phyloP scores from a whole-genome alignment of 2,888 invertebrate species.

The Habroteleia sp. region DNA sequence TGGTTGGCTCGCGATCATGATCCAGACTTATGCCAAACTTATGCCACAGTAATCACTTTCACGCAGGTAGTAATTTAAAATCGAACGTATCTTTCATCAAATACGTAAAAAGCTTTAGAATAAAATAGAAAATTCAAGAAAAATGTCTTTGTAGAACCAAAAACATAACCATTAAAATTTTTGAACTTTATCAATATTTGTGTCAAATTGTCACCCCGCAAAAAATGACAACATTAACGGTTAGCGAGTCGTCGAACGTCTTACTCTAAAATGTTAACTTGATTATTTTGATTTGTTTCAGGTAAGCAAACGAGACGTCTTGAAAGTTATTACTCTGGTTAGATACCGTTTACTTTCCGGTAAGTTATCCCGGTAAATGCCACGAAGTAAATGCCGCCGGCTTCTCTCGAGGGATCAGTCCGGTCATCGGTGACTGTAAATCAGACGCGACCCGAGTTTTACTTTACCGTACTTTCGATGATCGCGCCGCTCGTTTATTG shows the following conservation, averaged over 20 bases:
- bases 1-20: too few relatives aligned
- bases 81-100: too few relatives aligned
- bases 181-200: too few relatives aligned
- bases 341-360: conserved; percentile 61
- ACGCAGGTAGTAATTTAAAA: too few relatives aligned
- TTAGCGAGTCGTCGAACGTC: conserved; percentile 6
- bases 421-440: conserved; percentile 62
- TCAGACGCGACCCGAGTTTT: conserved; percentile 65
- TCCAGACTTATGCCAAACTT: too few relatives aligned
- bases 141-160: too few relatives aligned
- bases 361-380: conserved; percentile 66
- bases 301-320: conserved; percentile 68
- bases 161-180: too few relatives aligned
- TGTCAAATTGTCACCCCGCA: too few relatives aligned
- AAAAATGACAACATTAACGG: conserved; percentile 1
- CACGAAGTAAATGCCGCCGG: conserved; percentile 60
- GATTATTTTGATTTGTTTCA: conserved; percentile 70
- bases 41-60: too few relatives aligned
- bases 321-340: conserved; percentile 60
- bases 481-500: conserved; percentile 66
- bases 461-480: conserved; percentile 60
- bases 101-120: too few relatives aligned
- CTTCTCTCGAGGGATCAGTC: conserved; percentile 57
- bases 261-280: conserved; percentile 27
- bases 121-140: too few relatives aligned